Percentiles rank a stretch among this genome's conserved stretches.
phyloP scores from a whole-genome alignment of 2,113 vertebrate genomes.

The Pygathrix nemaeus region DNA sequence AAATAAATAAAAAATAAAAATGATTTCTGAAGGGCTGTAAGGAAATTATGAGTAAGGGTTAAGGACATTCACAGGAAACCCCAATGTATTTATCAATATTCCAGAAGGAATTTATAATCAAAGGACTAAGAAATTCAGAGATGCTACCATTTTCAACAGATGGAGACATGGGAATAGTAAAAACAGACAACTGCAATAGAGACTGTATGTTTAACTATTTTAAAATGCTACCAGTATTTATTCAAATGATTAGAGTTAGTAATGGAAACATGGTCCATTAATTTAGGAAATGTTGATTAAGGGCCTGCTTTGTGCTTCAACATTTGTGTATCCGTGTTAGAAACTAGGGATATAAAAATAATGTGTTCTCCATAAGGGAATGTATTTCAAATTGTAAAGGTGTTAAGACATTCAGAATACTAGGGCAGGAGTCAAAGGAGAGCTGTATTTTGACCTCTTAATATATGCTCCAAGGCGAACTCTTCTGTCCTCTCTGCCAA shows the following conservation, averaged over 20 bases:
- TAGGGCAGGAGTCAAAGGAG: fast-evolving
- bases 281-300: background rate
- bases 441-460: fast-evolving
- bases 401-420: fast-evolving
- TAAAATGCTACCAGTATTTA: too few relatives aligned
- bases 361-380: too few relatives aligned
- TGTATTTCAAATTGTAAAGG: fast-evolving
- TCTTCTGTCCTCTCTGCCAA: fast-evolving
- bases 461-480: fast-evolving
- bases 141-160: background rate
- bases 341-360: fast-evolving
- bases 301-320: background rate
- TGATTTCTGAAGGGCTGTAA: background rate
- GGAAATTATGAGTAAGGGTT: background rate
- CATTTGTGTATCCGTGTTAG: background rate
- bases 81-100: background rate
- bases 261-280: background rate
- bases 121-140: background rate
- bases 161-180: background rate
- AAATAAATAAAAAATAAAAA: too few relatives aligned
- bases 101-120: background rate
- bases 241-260: too few relatives aligned
- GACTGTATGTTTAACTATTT: background rate
- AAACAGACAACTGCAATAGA: background rate
- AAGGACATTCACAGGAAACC: background rate